Percentiles rank a stretch among this genome's conserved stretches.
Evolutionary conservation across 2,888 invertebrate genomes (phyloP).

Genomic region (Panzeria rudis): DNA sequence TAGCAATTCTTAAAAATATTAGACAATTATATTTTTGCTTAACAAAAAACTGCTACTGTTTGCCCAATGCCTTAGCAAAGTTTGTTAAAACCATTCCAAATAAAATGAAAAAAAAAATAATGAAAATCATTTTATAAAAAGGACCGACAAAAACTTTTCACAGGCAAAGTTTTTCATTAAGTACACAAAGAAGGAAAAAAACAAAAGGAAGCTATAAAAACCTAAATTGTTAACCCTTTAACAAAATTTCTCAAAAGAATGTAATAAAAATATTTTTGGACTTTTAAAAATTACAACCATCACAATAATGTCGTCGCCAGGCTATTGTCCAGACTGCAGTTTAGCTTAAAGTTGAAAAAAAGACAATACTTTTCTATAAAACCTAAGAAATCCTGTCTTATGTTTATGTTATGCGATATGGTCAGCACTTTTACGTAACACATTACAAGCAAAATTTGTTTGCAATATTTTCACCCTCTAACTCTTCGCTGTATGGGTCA

Average conservation of each 20-base stretch:
- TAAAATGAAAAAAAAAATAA: background rate
- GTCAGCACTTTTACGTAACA: too few species aligned
- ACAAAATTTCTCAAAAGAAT: background rate
- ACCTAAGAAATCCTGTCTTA: too few species aligned
- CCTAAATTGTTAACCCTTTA: conserved; percentile 3
- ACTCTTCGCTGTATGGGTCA: too few species aligned
- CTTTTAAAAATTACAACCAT: too few species aligned
- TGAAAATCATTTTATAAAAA: background rate
- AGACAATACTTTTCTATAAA: too few species aligned
- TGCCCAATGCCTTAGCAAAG: conserved; percentile 23
- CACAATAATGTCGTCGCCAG: too few species aligned
- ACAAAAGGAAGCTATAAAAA: background rate
- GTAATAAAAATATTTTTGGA: too few species aligned
- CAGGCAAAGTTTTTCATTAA: conserved; percentile 28
- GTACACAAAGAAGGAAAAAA: background rate
- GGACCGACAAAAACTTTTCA: conserved; percentile 15
- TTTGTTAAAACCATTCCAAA: background rate
- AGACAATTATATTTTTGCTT: background rate
- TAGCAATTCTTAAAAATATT: background rate
- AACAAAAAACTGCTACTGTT: conserved; percentile 13
- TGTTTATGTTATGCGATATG: too few species aligned
- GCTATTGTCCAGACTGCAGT: too few species aligned
- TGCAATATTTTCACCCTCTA: too few species aligned
- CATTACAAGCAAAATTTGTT: too few species aligned
- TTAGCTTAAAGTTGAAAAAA: too few species aligned